Conservation (phyloP, 2,888 invertebrate species). For the Maniola hyperantus region DNA sequence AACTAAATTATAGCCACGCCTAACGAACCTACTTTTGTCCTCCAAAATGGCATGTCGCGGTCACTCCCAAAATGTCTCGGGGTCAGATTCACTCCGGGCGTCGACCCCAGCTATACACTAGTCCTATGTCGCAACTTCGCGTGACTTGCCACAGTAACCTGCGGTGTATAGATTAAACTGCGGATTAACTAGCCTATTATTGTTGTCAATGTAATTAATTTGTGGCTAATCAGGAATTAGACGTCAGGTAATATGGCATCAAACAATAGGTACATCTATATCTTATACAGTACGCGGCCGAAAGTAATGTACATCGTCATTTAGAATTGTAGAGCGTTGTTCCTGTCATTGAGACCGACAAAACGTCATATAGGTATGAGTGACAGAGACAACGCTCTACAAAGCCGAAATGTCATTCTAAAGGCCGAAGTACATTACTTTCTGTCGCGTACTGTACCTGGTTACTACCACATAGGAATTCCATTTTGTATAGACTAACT, state of each 20-base stretch:
- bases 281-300: too few relatives aligned
- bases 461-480: background rate
- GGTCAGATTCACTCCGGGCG: constrained; percentile 10
- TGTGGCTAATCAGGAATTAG: constrained; percentile 14
- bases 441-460: too few relatives aligned
- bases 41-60: background rate
- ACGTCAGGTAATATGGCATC: background rate
- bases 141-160: constrained; percentile 25
- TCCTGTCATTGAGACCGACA: too few relatives aligned
- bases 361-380: too few relatives aligned
- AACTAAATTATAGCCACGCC: background rate
- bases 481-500: background rate
- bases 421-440: too few relatives aligned
- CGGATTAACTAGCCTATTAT: constrained; percentile 20
- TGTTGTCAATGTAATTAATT: constrained; percentile 21
- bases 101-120: constrained; percentile 18
- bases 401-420: too few relatives aligned
- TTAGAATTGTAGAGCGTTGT: too few relatives aligned
- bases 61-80: constrained; percentile 18
- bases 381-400: too few relatives aligned
- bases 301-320: too few relatives aligned
- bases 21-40: background rate
- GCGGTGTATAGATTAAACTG: constrained; percentile 15
- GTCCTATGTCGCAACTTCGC: constrained; percentile 11
- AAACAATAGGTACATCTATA: background rate